phyloP scores from a whole-genome alignment of 2,888 invertebrate genomes.

The Volucella inflata region DNA sequence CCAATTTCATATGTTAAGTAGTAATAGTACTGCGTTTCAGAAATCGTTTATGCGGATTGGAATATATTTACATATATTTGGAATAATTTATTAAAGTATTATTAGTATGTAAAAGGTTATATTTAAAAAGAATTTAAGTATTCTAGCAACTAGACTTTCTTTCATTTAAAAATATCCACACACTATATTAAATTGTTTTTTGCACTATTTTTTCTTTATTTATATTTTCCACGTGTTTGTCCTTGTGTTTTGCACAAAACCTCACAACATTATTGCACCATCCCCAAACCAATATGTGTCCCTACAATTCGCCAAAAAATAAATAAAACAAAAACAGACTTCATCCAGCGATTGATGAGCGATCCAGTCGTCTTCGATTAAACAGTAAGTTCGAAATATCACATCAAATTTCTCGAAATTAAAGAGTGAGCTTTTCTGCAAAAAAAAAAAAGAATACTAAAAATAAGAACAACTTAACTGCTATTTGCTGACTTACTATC shows the following conservation, averaged over 20 bases:
- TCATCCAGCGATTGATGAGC: conserved; percentile 83
- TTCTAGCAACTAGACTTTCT: neutral
- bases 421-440: conserved; percentile 43
- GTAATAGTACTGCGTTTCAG: too few species aligned
- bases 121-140: neutral
- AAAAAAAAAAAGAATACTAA: neutral
- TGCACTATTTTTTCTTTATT: conserved; percentile 61
- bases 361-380: conserved; percentile 82
- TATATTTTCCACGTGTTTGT: conserved; percentile 56
- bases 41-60: too few species aligned
- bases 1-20: too few species aligned
- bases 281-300: conserved; percentile 58
- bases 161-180: conserved; percentile 6
- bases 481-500: conserved; percentile 35
- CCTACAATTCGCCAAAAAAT: conserved; percentile 41
- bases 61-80: too few species aligned
- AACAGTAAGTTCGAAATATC: conserved; percentile 65
- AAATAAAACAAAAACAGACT: conserved; percentile 78
- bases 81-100: too few species aligned
- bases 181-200: conserved; percentile 40
- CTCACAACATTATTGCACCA: conserved; percentile 74
- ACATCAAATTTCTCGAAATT: conserved; percentile 2
- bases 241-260: conserved; percentile 62
- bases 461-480: conserved; percentile 41
- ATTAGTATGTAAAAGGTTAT: too few species aligned